A percentile compares a stretch with the other conserved stretches of the same genome.
Evolutionary conservation across 1,140 invertebrate species (phyloP).

Genomic region (Apis dorsata): DNA sequence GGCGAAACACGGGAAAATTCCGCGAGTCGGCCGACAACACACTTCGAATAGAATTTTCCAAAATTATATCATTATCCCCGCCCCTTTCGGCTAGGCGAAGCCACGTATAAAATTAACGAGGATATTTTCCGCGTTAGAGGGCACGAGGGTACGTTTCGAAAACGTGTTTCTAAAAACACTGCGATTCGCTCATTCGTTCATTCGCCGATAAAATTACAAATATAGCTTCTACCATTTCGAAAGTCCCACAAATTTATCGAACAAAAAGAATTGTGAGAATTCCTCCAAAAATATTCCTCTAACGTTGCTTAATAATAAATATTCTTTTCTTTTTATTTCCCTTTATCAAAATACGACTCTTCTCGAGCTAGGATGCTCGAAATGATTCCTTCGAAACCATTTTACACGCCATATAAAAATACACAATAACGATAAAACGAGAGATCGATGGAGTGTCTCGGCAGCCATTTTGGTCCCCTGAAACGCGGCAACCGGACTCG

Average conservation of each 20-base stretch:
- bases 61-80: not conserved
- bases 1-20: not conserved
- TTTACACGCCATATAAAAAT: not conserved
- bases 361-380: too few species aligned
- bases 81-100: not conserved
- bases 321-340: not conserved
- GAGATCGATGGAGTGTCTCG: not conserved
- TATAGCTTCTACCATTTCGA: too few species aligned
- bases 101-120: not conserved
- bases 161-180: too few species aligned
- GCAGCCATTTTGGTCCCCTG: constrained; percentile 1
- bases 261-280: too few species aligned
- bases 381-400: not conserved
- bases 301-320: too few species aligned
- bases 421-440: not conserved
- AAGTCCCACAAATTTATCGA: too few species aligned
- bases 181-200: too few species aligned
- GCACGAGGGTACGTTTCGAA: too few species aligned
- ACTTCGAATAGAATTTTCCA: not conserved
- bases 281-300: too few species aligned
- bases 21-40: not conserved
- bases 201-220: too few species aligned
- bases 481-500: not conserved
- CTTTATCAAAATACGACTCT: not conserved
- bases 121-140: not conserved